phyloP scores from a whole-genome alignment of 2,888 invertebrate genomes.

The Lepidocyrtoides sp. region DNA sequence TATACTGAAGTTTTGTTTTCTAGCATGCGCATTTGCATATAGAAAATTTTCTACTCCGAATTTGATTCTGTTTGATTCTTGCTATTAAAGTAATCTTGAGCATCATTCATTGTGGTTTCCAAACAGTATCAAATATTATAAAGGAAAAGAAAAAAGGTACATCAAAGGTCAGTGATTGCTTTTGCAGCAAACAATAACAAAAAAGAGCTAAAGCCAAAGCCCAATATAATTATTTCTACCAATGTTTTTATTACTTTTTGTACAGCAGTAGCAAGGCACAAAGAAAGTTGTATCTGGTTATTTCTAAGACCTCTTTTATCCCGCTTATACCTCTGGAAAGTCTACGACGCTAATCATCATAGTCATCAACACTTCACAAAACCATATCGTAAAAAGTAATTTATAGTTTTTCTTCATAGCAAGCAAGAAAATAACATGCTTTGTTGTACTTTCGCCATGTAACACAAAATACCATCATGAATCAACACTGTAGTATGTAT shows the following conservation, averaged over 20 bases:
- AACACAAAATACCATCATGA: too few relatives aligned
- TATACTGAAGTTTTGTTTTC: not conserved
- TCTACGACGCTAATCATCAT: not conserved
- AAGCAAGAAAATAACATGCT: not conserved
- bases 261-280: not conserved
- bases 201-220: not conserved
- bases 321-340: too few relatives aligned
- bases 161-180: not conserved
- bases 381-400: constrained; percentile 63
- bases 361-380: constrained; percentile 60
- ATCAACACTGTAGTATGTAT: too few relatives aligned
- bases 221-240: not conserved
- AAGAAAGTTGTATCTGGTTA: too few relatives aligned
- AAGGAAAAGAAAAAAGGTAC: too few relatives aligned
- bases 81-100: too few relatives aligned
- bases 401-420: not conserved
- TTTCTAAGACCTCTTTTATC: not conserved
- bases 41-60: too few relatives aligned
- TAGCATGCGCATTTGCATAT: not conserved
- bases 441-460: not conserved
- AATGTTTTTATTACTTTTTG: not conserved
- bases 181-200: not conserved
- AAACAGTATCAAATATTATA: too few relatives aligned
- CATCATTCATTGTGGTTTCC: too few relatives aligned
- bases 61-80: too few relatives aligned